Evolutionary conservation across 2,797 vertebrate genomes (phyloP).

Genomic region (Onychomys arenicola): DNA sequence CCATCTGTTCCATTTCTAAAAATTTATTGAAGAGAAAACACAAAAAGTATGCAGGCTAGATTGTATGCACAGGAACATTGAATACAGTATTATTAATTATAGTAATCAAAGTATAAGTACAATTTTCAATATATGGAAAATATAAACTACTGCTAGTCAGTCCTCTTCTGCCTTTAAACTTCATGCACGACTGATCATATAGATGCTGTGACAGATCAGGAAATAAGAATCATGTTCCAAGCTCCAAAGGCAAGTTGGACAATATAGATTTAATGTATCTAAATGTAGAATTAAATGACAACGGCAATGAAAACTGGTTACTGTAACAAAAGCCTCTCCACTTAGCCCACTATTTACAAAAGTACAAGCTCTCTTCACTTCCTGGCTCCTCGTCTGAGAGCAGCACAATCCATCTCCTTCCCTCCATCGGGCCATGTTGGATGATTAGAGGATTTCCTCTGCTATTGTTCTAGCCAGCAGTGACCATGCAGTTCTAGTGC

Average conservation of each 20-base stretch:
- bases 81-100: background rate
- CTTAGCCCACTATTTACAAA: background rate
- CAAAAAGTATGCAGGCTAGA: background rate
- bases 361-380: background rate
- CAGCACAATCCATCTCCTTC: background rate
- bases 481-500: background rate
- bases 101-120: conserved; percentile 6
- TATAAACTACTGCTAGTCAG: conserved; percentile 12
- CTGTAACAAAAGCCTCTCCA: background rate
- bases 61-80: conserved; percentile 22
- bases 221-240: conserved; percentile 12
- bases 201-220: background rate
- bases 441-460: conserved; percentile 32
- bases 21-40: conserved; percentile 34
- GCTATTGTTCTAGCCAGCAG: background rate
- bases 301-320: background rate
- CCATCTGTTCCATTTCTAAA: conserved; percentile 40
- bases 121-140: conserved; percentile 14
- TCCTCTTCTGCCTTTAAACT: background rate
- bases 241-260: background rate
- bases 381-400: background rate
- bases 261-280: background rate
- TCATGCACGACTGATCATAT: background rate
- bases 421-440: background rate
- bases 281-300: conserved; percentile 5